Percentiles rank a stretch among this genome's conserved stretches.
Evolutionary conservation across 2,888 invertebrate species (phyloP).

Genomic region (Blera fallax): DNA sequence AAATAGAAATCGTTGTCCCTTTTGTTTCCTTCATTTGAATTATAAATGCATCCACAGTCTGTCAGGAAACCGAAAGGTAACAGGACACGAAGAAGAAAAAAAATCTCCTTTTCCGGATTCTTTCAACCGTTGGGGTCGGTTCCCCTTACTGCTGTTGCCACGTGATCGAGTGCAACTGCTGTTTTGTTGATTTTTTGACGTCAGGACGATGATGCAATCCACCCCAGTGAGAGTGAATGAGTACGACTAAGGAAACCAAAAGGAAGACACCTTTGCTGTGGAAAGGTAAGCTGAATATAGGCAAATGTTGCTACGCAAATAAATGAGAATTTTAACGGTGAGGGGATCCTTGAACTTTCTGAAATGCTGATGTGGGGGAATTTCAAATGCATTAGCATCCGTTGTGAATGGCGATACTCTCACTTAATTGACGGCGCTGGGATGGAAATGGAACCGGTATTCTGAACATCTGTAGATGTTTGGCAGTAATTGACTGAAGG

Average conservation of each 20-base stretch:
- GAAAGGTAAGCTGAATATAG: slow-evolving; percentile 46
- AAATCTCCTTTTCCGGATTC: slow-evolving; percentile 22
- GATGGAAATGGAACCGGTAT: not conserved
- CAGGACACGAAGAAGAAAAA: not conserved
- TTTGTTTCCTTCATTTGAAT: not conserved
- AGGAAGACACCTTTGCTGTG: slow-evolving; percentile 36
- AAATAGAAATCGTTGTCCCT: not conserved
- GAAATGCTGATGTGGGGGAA: not conserved
- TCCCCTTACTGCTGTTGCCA: slow-evolving; percentile 1
- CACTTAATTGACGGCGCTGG: not conserved
- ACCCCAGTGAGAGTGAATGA: slow-evolving; percentile 54
- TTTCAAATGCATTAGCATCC: slow-evolving; percentile 5
- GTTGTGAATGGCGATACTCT: not conserved
- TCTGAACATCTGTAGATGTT: not conserved
- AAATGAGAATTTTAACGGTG: slow-evolving; percentile 47
- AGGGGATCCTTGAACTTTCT: slow-evolving; percentile 2
- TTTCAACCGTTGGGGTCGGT: slow-evolving; percentile 14
- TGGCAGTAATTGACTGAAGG: too few species aligned
- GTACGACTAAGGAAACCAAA: slow-evolving; percentile 65
- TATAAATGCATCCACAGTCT: slow-evolving; percentile 8
- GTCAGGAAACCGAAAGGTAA: slow-evolving; percentile 50
- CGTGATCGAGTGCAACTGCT: slow-evolving; percentile 53
- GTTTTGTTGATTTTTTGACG: slow-evolving; percentile 15
- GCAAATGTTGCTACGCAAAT: slow-evolving; percentile 52
- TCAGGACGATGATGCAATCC: slow-evolving; percentile 45